phyloP scores from a whole-genome alignment of 2,888 invertebrate species.

The Drosophila testacea region DNA sequence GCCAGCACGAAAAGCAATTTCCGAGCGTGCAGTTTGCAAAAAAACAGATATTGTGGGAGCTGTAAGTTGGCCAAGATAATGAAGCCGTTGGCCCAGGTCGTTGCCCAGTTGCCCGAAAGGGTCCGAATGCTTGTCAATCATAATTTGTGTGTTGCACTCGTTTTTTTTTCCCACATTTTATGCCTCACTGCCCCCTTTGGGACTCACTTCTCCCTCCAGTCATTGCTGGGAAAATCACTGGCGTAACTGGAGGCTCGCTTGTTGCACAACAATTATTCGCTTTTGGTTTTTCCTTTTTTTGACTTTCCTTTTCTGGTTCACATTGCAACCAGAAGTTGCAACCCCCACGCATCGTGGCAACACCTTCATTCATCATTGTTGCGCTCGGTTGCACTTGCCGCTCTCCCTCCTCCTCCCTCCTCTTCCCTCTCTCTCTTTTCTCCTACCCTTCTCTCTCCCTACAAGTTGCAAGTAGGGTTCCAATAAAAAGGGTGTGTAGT shows the following conservation, averaged over 20 bases:
- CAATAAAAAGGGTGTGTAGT: constrained; percentile 31
- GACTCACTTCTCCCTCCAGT: not conserved
- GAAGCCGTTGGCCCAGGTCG: constrained; percentile 60
- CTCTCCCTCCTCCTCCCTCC: not conserved
- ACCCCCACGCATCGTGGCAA: constrained; percentile 51
- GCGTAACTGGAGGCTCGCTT: constrained; percentile 51
- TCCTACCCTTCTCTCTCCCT: not conserved
- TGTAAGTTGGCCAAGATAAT: constrained; percentile 53
- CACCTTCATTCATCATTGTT: constrained; percentile 45
- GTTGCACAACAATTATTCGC: constrained; percentile 58
- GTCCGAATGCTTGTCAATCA: constrained; percentile 67
- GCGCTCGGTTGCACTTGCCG: constrained; percentile 59
- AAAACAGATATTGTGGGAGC: constrained; percentile 65
- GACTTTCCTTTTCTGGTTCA: constrained; percentile 27
- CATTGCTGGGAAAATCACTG: constrained; percentile 74
- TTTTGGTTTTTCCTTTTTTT: constrained; percentile 18
- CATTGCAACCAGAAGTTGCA: constrained; percentile 29
- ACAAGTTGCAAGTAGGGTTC: constrained; percentile 3
- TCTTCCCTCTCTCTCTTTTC: not conserved
- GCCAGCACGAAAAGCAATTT: constrained; percentile 79
- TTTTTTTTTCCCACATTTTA: constrained; percentile 73
- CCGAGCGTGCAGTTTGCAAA: constrained; percentile 17
- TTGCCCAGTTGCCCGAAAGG: constrained; percentile 14
- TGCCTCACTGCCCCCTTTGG: constrained; percentile 48
- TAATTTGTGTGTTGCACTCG: constrained; percentile 54